Evolutionary conservation across 2,797 vertebrate species (phyloP).

Genomic region (Calcarius lapponicus): DNA sequence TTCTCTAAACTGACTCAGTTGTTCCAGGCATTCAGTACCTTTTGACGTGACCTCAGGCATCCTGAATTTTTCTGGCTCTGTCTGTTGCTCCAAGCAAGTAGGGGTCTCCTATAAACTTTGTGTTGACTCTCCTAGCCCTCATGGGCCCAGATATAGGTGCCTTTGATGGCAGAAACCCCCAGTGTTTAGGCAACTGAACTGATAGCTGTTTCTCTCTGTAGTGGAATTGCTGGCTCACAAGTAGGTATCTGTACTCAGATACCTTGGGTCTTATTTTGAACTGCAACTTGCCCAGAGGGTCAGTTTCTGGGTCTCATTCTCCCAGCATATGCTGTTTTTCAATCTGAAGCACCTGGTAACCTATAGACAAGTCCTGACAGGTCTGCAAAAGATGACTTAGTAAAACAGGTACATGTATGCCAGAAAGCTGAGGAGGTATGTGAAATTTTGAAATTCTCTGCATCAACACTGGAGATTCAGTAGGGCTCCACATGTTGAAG

Average conservation of each 20-base stretch:
- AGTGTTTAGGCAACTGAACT: neutral
- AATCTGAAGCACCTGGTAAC: neutral
- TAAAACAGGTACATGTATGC: neutral
- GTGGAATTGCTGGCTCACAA: neutral
- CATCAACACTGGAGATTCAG: neutral
- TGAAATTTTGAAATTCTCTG: neutral
- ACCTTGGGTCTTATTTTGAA: neutral
- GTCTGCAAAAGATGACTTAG: neutral
- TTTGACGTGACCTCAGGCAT: neutral
- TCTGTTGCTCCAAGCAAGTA: neutral
- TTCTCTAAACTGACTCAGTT: neutral
- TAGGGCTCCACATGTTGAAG: neutral
- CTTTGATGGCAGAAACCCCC: neutral
- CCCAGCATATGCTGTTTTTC: neutral
- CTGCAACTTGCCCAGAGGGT: neutral
- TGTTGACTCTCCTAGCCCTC: neutral
- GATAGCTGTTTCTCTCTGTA: neutral
- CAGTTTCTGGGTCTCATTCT: neutral
- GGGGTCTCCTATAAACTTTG: neutral
- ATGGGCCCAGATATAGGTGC: neutral
- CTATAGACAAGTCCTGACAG: neutral
- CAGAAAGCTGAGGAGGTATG: neutral
- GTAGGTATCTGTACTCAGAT: neutral
- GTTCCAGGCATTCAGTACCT: neutral
- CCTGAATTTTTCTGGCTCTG: neutral